phyloP scores from a whole-genome alignment of 2,888 invertebrate genomes.

The Piscicola geometra region DNA sequence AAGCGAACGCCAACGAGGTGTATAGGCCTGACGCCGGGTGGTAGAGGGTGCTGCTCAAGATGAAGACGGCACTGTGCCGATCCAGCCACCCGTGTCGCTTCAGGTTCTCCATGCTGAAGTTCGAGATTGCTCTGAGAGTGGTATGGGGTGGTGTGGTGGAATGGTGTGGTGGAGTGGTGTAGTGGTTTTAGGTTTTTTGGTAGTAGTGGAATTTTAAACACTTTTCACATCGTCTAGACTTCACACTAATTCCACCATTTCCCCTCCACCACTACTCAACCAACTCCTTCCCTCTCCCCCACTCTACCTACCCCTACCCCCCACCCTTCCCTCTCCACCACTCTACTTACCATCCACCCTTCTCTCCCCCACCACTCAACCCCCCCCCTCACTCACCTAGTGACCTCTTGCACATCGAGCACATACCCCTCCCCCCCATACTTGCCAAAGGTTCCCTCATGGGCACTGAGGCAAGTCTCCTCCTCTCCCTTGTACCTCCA shows the following conservation, averaged over 20 bases:
- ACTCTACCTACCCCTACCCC: too few relatives aligned
- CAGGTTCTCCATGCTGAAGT: slow-evolving; percentile 44
- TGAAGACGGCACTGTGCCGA: slow-evolving; percentile 47
- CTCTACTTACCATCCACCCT: background rate
- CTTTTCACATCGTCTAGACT: too few relatives aligned
- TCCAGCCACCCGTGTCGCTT: slow-evolving; percentile 48
- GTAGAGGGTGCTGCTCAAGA: slow-evolving; percentile 51
- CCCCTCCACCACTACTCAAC: too few relatives aligned
- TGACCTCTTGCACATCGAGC: slow-evolving; percentile 23
- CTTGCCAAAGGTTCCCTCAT: slow-evolving; percentile 25
- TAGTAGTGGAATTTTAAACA: too few relatives aligned
- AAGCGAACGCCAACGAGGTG: slow-evolving; percentile 43
- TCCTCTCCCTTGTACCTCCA: slow-evolving; percentile 18
- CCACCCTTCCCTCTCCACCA: too few relatives aligned
- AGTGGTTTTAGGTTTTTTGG: too few relatives aligned
- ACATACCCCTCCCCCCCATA: slow-evolving; percentile 49
- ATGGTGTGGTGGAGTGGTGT: too few relatives aligned
- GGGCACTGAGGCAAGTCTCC: background rate
- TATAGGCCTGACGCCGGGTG: slow-evolving; percentile 51
- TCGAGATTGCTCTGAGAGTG: slow-evolving; percentile 36
- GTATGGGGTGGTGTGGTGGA: background rate
- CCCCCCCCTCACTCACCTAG: slow-evolving; percentile 2
- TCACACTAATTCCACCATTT: too few relatives aligned
- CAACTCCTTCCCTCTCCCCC: too few relatives aligned
- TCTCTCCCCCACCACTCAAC: background rate